These are phyloP conservation scores for Ariopsis seemanni DNA, from an alignment of 2,113 vertebrate species.

Conservation along the genomic window DNA sequence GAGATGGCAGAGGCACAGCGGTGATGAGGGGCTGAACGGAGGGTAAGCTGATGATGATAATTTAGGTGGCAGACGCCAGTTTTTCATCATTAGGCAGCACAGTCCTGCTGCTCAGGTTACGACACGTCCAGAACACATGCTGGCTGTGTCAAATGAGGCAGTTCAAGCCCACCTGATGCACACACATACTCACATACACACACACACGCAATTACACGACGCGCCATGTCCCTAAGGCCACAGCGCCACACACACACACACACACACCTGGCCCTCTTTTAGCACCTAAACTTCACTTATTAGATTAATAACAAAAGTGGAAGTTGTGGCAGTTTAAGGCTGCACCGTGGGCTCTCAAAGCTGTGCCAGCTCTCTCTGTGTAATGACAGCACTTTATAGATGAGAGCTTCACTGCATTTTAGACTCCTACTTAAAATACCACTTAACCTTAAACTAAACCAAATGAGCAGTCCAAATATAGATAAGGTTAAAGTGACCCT, in stretches of 20 bases:
- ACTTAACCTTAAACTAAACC: conserved; percentile 27
- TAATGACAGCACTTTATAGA: conserved; percentile 5
- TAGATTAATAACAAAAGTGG: conserved; percentile 57
- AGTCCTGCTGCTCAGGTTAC: conserved; percentile 61
- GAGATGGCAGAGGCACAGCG: background rate
- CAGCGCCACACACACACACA: conserved; percentile 45
- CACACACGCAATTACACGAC: conserved; percentile 32
- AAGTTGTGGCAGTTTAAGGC: conserved; percentile 43
- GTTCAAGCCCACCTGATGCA: conserved; percentile 66
- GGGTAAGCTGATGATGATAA: conserved; percentile 48
- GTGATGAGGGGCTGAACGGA: conserved; percentile 19
- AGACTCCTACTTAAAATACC: conserved; percentile 17
- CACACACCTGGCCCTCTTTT: conserved; percentile 58
- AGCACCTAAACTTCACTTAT: conserved; percentile 56
- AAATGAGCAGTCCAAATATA: conserved; percentile 24
- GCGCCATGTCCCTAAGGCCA: conserved; percentile 45
- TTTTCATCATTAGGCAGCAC: conserved; percentile 59
- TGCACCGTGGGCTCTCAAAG: conserved; percentile 2
- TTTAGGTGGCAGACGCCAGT: conserved; percentile 57
- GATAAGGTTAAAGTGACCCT: conserved; percentile 27
- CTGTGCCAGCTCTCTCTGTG: conserved; percentile 3
- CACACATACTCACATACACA: conserved; percentile 44
- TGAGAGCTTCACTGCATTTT: conserved; percentile 21
- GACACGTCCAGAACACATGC: conserved; percentile 62
- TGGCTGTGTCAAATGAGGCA: conserved; percentile 66